Evolutionary conservation across 2,888 invertebrate species (phyloP).

Genomic region (Leptothorax acervorum): DNA sequence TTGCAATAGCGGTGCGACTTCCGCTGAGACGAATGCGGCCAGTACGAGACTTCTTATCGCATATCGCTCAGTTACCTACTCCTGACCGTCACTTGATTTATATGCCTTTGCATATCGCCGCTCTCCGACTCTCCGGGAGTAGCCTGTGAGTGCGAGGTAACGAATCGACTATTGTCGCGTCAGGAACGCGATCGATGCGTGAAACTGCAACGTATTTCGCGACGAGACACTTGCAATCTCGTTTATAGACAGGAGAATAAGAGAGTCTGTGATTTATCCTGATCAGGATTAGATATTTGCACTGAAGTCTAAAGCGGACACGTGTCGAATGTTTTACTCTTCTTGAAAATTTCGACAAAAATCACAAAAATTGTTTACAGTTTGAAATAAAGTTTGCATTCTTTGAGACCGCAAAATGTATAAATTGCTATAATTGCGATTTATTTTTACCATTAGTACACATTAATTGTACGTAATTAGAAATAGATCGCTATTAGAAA

Average conservation of each 20-base stretch:
- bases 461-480: neutral
- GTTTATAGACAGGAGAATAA: constrained; percentile 61
- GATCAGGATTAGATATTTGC: constrained; percentile 10
- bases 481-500: neutral
- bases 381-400: neutral
- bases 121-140: constrained; percentile 38
- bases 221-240: neutral
- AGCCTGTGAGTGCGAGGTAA: constrained; percentile 68
- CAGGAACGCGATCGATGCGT: constrained; percentile 43
- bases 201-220: neutral
- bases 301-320: neutral
- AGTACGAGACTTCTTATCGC: constrained; percentile 59
- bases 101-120: constrained; percentile 29
- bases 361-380: neutral
- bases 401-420: neutral
- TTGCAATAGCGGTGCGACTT: constrained; percentile 61
- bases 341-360: neutral
- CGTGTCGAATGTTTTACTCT: neutral
- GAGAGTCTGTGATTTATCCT: neutral
- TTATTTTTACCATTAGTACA: neutral
- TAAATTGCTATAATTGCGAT: neutral
- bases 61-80: constrained; percentile 58
- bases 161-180: constrained; percentile 76
- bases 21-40: constrained; percentile 76
- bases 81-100: constrained; percentile 58